phyloP scores from a whole-genome alignment of 2,888 invertebrate genomes.

The Bembecia ichneumoniformis region DNA sequence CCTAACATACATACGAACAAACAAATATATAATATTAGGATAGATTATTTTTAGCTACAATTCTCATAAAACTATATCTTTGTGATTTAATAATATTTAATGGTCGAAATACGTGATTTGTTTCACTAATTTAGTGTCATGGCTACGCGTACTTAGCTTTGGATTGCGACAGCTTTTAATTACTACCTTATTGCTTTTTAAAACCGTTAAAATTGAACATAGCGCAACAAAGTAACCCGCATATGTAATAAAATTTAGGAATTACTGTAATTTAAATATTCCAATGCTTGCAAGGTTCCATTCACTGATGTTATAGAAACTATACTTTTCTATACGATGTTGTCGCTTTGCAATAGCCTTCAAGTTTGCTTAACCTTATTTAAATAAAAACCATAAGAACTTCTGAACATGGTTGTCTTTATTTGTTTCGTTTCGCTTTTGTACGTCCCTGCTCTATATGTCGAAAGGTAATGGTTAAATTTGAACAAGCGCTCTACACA shows the following conservation, averaged over 20 bases:
- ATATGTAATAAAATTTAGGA: slow-evolving; percentile 1
- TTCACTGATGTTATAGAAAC: too few species aligned
- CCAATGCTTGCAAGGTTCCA: too few species aligned
- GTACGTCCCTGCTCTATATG: not conserved
- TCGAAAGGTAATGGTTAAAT: not conserved
- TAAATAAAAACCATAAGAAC: too few species aligned
- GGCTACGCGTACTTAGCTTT: slow-evolving; percentile 24
- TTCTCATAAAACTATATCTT: not conserved
- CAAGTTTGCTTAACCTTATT: not conserved
- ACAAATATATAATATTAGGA: too few species aligned
- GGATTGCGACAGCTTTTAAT: slow-evolving; percentile 18
- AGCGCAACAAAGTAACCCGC: too few species aligned
- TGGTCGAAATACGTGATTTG: slow-evolving; percentile 17
- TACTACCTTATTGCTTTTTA: slow-evolving; percentile 10
- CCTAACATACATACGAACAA: too few species aligned
- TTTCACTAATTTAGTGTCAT: slow-evolving; percentile 24
- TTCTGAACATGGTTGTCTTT: too few species aligned
- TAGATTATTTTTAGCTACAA: too few species aligned
- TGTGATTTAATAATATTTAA: not conserved
- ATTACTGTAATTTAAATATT: not conserved
- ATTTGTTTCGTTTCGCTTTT: not conserved
- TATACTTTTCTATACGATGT: too few species aligned
- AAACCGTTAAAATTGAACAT: slow-evolving; percentile 4
- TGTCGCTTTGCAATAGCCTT: not conserved
- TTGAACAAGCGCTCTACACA: slow-evolving; percentile 2